Base-by-base conservation (phyloP, 1,140 invertebrate genomes). In the Mactra quadrangularis region DNA sequence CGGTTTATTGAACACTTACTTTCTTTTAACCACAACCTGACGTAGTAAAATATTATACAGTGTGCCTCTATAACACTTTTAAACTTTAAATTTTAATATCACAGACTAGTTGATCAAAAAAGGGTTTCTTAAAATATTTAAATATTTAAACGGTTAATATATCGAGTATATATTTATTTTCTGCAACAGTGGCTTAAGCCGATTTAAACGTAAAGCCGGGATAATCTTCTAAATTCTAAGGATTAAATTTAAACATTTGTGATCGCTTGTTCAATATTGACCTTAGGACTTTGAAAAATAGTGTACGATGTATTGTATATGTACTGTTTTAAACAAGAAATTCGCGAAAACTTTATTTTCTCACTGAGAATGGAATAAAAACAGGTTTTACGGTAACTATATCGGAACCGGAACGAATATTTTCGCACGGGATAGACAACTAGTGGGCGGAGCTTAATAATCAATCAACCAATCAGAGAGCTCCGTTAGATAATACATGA, bases 1-100 rank as follows among this genome's bases (percentile, higher is more conserved):
- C 68, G 68, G 45, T 33, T 71, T 71, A 71, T 71, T 71, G 68
- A 71, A 71, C 35, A 71, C 52, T 71, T 52, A 71, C 52, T 71
- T 52, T 71, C 31, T 53, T 71, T 41, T 41, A 41, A 41, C 38
- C 38, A 41, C 38, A 15, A 7, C 38, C 38, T 41, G 6, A 41
- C 15, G 15, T 41, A n/a, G n/a, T n/a, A n/a, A n/a, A n/a, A n/a
- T n/a, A n/a, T n/a, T n/a, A 41, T 15, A 41, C 38, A 41, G 6
- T 7, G 38, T 41, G 15, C 6, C 6, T 6, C 38, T 6, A 41
- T 41, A 41, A 41, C 38, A 41, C 6, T 15, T 41, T 41, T 41
- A 6, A 15, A 7, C 6, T 41, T 7, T 6, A 41, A 6, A 41
- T 41, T 41, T 15, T 7, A 41, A 7, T 41, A 15, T 41, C 15